Percentiles rank a stretch among this genome's conserved stretches.
Evolutionary conservation across 1,140 invertebrate species (phyloP).

Genomic region (Drosophila nikananu): DNA sequence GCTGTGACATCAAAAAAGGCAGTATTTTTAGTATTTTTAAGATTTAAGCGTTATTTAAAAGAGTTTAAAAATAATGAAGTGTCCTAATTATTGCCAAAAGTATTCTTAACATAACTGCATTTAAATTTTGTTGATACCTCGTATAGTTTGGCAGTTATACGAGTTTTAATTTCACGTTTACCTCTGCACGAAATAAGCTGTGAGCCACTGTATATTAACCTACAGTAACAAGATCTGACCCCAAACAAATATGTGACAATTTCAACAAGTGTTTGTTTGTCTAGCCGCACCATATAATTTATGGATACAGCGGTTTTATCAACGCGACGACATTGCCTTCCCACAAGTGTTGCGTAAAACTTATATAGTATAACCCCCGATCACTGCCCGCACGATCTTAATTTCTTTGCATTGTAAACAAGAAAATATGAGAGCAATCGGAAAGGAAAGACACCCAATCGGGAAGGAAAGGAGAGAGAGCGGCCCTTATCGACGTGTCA

Average conservation of each 20-base stretch:
- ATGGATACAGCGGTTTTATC: slow-evolving; percentile 57
- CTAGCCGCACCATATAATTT: slow-evolving; percentile 56
- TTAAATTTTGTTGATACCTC: no score
- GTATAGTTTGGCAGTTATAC: no score
- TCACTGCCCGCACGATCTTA: slow-evolving; percentile 46
- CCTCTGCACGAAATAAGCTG: no score
- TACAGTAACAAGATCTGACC: slow-evolving; percentile 1
- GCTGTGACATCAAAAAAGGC: no score
- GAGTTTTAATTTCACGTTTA: no score
- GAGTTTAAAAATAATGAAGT: no score
- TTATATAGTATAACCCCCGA: slow-evolving; percentile 53
- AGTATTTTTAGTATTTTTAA: no score
- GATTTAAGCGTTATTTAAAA: no score
- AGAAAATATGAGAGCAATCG: slow-evolving; percentile 62
- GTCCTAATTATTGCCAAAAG: no score
- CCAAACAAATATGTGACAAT: slow-evolving; percentile 54
- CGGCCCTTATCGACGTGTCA: slow-evolving; percentile 70
- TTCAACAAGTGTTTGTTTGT: slow-evolving; percentile 74
- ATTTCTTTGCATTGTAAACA: slow-evolving; percentile 62
- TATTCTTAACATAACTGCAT: no score
- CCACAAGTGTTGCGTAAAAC: slow-evolving; percentile 69
- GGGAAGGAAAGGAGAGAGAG: slow-evolving; percentile 21
- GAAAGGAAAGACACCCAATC: slow-evolving; percentile 38
- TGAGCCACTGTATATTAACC: background rate
- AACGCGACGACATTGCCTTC: slow-evolving; percentile 43